These are phyloP conservation scores for Pilophorus perplexus DNA, from an alignment of 2,888 invertebrate genomes.

Conservation along the genomic window DNA sequence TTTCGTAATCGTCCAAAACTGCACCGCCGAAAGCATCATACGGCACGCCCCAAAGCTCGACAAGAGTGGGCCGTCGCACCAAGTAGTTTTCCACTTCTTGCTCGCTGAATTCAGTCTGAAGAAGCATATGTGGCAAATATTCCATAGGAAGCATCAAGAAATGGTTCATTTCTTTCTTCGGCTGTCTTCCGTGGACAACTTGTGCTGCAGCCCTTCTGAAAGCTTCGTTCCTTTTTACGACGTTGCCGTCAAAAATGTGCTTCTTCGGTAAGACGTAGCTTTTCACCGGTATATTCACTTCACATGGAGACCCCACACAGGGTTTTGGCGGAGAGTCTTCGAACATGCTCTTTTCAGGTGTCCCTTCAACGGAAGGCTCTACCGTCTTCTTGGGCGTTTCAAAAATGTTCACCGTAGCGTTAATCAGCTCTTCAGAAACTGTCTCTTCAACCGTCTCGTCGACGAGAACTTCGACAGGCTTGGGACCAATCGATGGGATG, in stretches of 20 bases:
- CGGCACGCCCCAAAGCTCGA: constrained; percentile 22
- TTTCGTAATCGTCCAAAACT: constrained; percentile 24
- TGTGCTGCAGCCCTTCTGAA: not conserved
- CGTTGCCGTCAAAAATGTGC: not conserved
- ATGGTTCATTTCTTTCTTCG: constrained; percentile 32
- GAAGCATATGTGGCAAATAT: constrained; percentile 14
- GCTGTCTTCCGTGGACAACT: constrained; percentile 17
- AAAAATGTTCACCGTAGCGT: not conserved
- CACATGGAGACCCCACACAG: too few relatives aligned
- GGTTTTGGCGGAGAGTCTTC: not conserved
- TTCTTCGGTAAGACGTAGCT: not conserved
- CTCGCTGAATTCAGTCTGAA: constrained; percentile 33
- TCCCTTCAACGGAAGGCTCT: not conserved
- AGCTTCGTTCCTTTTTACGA: constrained; percentile 2
- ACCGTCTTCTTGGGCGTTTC: not conserved
- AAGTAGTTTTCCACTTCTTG: constrained; percentile 29
- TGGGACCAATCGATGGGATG: not conserved
- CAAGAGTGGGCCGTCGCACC: constrained; percentile 26
- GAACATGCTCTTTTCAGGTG: not conserved
- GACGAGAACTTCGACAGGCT: constrained; percentile 23
- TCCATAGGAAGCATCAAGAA: constrained; percentile 31
- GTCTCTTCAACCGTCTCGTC: not conserved
- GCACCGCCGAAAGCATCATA: constrained; percentile 31
- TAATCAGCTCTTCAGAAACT: not conserved
- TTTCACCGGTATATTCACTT: not conserved